Conservation (phyloP, 2,113 vertebrate species). For the Oophaga pumilio region DNA sequence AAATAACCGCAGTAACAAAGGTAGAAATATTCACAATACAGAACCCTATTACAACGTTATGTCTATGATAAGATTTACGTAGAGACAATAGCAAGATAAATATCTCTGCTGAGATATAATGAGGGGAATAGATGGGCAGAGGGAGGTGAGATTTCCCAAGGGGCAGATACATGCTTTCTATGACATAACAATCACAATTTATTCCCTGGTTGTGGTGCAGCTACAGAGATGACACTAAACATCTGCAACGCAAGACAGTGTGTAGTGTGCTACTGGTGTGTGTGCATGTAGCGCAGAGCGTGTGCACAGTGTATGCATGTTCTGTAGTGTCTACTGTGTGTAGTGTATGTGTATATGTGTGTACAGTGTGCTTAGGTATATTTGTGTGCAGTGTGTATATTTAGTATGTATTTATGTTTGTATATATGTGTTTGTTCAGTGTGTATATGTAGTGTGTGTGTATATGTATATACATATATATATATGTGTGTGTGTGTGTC, state of each 20-base stretch:
- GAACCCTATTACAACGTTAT: not conserved
- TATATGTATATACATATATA: too few species aligned
- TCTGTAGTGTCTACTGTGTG: too few species aligned
- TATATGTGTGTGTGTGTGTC: too few species aligned
- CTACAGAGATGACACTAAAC: not conserved
- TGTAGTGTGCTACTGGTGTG: too few species aligned
- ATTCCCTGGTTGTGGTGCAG: not conserved
- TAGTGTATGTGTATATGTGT: too few species aligned
- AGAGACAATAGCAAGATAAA: not conserved
- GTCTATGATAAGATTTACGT: not conserved
- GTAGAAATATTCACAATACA: not conserved
- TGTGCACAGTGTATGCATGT: too few species aligned
- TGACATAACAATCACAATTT: conserved; percentile 18
- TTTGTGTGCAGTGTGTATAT: too few species aligned
- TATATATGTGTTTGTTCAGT: too few species aligned
- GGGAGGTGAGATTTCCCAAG: conserved; percentile 28
- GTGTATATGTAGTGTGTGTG: too few species aligned
- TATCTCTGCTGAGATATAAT: conserved; percentile 1
- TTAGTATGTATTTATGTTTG: too few species aligned
- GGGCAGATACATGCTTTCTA: not conserved
- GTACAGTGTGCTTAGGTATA: too few species aligned
- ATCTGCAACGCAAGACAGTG: not conserved
- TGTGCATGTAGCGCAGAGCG: too few species aligned
- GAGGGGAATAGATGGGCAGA: not conserved
- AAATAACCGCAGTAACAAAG: not conserved